Base-by-base conservation (phyloP, 2,113 vertebrate genomes). In the Paradisaea rubra region DNA sequence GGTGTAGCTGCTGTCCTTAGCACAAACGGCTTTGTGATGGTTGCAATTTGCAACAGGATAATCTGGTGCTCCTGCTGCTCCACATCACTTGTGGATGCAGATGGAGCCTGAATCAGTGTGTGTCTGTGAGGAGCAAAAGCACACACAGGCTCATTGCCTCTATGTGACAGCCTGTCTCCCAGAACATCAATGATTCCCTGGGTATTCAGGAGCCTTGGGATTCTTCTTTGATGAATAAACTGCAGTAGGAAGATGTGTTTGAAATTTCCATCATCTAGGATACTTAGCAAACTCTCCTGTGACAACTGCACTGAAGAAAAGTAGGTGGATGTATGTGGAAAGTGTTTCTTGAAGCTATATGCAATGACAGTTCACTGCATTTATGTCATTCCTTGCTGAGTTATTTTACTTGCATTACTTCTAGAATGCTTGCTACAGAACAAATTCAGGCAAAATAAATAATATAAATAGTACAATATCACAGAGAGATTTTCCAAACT, bases 341-440 rank as follows among this genome's bases (percentile, higher is more conserved):
- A 88, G 13, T n/a, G 35, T 52, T 86, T 78, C 39, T 83, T 66
- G 56, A 59, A 92, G 76, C 68, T 88, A 59, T 47, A 54, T 63
- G 39, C 31, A 71, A 28, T 19, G 56, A 87, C 73, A 92, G 54
- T 59, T 96, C 77, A 66, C 30, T 71, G 39, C 78, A 64, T 95
- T 79, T 79, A 37, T 95, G 79, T 74, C 9, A 74, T 86, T 84
- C 30, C 52, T 89, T 87, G 9, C 49, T 68, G 77, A 92, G 44
- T 81, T 89, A 85, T 91, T 89, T 95, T 87, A 59, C 73, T 87
- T 89, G 27, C 35, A 49, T 89, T 95, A 44, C 65, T 96, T 96
- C 78, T 61, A 89, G 61, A 91, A 79, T 72, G 44, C 28, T 89
- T 85, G 39, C 41, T 87, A 68, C 87, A 85, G 57, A 91, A 71